A percentile compares a stretch with the other conserved stretches of the same genome.
phyloP scores from a whole-genome alignment of 2,888 invertebrate genomes.

The Esperia sulphurella region DNA sequence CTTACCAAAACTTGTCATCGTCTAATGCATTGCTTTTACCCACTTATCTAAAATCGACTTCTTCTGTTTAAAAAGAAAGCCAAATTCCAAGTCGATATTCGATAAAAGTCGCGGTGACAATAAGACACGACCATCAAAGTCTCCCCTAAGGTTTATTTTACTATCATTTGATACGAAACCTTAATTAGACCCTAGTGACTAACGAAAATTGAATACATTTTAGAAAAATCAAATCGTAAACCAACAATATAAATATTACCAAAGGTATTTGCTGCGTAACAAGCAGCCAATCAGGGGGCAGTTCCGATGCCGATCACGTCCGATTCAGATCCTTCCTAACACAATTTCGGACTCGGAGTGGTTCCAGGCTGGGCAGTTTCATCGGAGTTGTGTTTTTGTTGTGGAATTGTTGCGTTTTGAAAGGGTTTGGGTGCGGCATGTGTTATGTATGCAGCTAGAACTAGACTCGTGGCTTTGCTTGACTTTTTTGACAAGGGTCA shows the following conservation, averaged over 20 bases:
- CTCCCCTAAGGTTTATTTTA: too few relatives aligned
- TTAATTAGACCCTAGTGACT: too few relatives aligned
- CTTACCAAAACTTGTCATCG: too few relatives aligned
- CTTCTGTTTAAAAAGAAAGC: too few relatives aligned
- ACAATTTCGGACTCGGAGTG: not conserved
- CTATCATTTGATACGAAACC: too few relatives aligned
- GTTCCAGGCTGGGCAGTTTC: not conserved
- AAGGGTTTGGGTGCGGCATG: not conserved
- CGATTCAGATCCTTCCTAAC: not conserved
- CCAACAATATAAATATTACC: not conserved
- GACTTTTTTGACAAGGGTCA: too few relatives aligned
- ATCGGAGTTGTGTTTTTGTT: not conserved
- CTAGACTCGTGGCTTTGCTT: not conserved
- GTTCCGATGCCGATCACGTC: slow-evolving; percentile 1
- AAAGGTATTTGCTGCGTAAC: not conserved
- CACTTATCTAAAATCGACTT: too few relatives aligned
- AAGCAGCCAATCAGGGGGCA: not conserved
- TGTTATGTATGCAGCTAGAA: not conserved
- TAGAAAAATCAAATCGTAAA: not conserved
- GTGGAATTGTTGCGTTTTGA: not conserved
- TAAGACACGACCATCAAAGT: too few relatives aligned
- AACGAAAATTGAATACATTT: too few relatives aligned
- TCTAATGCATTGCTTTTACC: too few relatives aligned
- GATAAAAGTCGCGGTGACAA: too few relatives aligned
- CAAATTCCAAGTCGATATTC: too few relatives aligned